Conservation (phyloP, 2,888 invertebrate genomes). For the Leptopilina syphax region DNA sequence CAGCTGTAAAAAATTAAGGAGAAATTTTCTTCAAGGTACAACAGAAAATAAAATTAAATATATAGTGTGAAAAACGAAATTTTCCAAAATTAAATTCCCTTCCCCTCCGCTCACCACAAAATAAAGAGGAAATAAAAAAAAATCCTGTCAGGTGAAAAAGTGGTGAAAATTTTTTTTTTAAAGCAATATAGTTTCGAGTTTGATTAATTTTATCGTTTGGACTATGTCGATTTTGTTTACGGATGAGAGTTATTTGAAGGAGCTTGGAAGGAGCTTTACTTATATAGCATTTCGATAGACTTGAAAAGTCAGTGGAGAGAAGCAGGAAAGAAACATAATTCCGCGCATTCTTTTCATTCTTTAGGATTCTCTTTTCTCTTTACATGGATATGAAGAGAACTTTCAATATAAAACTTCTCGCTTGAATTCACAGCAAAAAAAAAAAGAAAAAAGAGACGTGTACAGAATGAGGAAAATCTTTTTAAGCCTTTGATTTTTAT, state of each 20-base stretch:
- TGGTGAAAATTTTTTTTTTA: not conserved
- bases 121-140: too few species aligned
- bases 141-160: too few species aligned
- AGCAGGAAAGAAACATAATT: conserved; percentile 2
- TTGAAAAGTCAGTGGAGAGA: not conserved
- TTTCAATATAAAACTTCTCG: not conserved
- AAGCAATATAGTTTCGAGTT: not conserved
- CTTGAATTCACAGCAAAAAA: not conserved
- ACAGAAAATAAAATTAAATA: too few species aligned
- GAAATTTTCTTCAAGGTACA: too few species aligned
- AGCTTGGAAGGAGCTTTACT: conserved; percentile 14
- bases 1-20: too few species aligned
- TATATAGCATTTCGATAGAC: conserved; percentile 3
- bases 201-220: not conserved
- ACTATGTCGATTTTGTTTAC: conserved; percentile 10
- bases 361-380: not conserved
- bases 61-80: too few species aligned
- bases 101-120: too few species aligned
- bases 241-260: conserved; percentile 25
- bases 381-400: not conserved
- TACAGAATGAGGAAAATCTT: not conserved
- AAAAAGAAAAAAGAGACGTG: not conserved
- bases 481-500: conserved; percentile 5
- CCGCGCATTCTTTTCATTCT: not conserved
- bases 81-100: too few species aligned